Conservation (phyloP, 2,797 vertebrate genomes). For the Antrozous pallidus region DNA sequence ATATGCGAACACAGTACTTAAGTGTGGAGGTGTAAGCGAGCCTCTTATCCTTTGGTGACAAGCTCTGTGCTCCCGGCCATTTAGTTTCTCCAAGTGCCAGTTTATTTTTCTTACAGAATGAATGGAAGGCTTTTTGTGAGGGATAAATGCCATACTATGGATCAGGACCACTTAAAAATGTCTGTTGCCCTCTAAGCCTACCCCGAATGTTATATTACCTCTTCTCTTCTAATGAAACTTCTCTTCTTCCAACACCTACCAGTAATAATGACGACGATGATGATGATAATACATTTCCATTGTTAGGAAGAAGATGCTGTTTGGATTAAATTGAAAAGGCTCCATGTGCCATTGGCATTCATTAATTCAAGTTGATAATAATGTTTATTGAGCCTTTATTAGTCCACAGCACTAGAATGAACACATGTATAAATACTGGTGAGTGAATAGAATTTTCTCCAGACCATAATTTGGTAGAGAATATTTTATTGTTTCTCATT, state of each 20-base stretch:
- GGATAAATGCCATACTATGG: not conserved
- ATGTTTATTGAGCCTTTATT: not conserved
- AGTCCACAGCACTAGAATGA: not conserved
- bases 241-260: not conserved
- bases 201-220: not conserved
- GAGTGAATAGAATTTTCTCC: not conserved
- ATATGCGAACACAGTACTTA: not conserved
- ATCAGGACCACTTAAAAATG: not conserved
- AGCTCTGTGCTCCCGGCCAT: not conserved
- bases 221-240: not conserved
- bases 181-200: not conserved
- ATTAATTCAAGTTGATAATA: not conserved
- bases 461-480: not conserved
- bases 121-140: not conserved
- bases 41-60: not conserved
- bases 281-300: not conserved
- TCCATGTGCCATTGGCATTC: not conserved
- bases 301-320: not conserved
- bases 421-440: not conserved
- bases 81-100: not conserved
- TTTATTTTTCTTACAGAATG: not conserved
- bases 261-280: not conserved
- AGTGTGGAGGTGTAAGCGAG: not conserved
- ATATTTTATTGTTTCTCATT: not conserved
- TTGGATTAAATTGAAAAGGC: not conserved